Conservation (phyloP, 2,113 vertebrate species). For the Ochotona curzoniae region DNA sequence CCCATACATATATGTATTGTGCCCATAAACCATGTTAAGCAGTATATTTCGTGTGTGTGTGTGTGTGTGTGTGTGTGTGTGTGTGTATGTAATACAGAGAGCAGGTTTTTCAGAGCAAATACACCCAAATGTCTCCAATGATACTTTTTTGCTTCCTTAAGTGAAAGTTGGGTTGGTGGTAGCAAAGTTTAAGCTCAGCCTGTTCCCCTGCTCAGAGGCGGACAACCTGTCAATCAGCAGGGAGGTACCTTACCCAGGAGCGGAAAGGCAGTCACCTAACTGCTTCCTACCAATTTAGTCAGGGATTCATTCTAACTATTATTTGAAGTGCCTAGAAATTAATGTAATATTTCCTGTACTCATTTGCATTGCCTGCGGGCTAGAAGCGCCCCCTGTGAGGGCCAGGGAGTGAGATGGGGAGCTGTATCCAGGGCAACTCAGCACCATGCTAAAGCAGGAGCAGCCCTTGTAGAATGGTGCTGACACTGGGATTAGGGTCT, state of each 20-base stretch:
- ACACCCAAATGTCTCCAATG: background rate
- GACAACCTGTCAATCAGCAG: constrained; percentile 76
- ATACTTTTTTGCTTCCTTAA: constrained; percentile 10
- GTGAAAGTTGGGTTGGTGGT: constrained; percentile 18
- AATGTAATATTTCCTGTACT: constrained; percentile 80
- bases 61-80: background rate
- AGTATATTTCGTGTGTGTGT: background rate
- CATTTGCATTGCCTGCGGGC: constrained; percentile 82
- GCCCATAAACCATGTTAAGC: background rate
- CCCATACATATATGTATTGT: background rate
- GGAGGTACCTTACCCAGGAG: constrained; percentile 64
- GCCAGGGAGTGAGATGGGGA: constrained; percentile 71
- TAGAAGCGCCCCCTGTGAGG: constrained; percentile 76
- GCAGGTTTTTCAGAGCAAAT: constrained; percentile 58
- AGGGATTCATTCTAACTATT: constrained; percentile 73
- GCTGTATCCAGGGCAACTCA: constrained; percentile 82
- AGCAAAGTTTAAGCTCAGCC: constrained; percentile 44
- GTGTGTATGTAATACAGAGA: background rate
- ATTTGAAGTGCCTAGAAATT: constrained; percentile 82
- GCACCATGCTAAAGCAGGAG: constrained; percentile 52
- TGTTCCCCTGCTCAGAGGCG: constrained; percentile 1
- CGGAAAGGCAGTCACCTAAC: constrained; percentile 75
- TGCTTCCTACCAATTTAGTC: constrained; percentile 80
- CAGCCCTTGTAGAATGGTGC: constrained; percentile 59
- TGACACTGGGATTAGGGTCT: constrained; percentile 78